Percentiles rank a stretch among this genome's conserved stretches.
phyloP scores from a whole-genome alignment of 1,140 invertebrate genomes.

The Calephelis virginiensis region DNA sequence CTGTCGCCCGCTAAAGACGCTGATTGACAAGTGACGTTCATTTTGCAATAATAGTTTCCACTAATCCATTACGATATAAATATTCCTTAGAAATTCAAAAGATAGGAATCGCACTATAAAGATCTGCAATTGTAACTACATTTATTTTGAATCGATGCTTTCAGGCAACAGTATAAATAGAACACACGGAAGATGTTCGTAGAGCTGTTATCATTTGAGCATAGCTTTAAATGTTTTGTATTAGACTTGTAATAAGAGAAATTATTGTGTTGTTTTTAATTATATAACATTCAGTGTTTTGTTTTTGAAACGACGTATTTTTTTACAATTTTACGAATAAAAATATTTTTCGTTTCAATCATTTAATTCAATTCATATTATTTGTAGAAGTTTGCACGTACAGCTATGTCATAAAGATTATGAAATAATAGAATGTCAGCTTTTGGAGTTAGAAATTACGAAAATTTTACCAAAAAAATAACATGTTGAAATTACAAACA shows the following conservation, averaged over 20 bases:
- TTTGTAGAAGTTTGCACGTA: too few relatives aligned
- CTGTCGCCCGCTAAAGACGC: constrained; percentile 43
- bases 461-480: too few relatives aligned
- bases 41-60: constrained; percentile 51
- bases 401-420: too few relatives aligned
- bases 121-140: constrained; percentile 1
- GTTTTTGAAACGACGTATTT: too few relatives aligned
- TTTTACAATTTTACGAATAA: too few relatives aligned
- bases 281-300: too few relatives aligned
- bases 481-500: too few relatives aligned
- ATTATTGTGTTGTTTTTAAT: too few relatives aligned
- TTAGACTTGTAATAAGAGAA: not conserved
- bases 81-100: constrained; percentile 20
- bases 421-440: too few relatives aligned
- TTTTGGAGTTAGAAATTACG: too few relatives aligned
- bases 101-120: not conserved
- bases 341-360: too few relatives aligned
- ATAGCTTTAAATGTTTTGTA: not conserved
- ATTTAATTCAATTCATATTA: too few relatives aligned
- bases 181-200: constrained; percentile 14
- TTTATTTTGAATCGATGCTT: constrained; percentile 12
- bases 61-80: constrained; percentile 29
- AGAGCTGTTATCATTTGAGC: not conserved
- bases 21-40: constrained; percentile 68
- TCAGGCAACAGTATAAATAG: constrained; percentile 12